Percentiles rank a stretch among this genome's conserved stretches.
These are phyloP conservation scores for Therioaphis trifolii DNA, from an alignment of 2,888 invertebrate species.

Conservation along the genomic window DNA sequence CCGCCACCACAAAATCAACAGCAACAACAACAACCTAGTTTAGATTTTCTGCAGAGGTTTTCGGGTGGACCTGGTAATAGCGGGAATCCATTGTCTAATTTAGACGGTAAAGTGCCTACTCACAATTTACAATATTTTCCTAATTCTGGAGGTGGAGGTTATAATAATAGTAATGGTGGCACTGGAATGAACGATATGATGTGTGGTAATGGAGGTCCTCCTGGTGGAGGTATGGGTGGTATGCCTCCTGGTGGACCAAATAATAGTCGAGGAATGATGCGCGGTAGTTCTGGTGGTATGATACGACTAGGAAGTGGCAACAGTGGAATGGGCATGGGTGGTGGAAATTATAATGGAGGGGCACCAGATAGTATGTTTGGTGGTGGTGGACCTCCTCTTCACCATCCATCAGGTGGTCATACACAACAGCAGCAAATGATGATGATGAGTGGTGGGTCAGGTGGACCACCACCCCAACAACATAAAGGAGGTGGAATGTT, in stretches of 20 bases:
- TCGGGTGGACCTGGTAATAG: conserved; percentile 72
- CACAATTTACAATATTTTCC: conserved; percentile 82
- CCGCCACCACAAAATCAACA: conserved; percentile 77
- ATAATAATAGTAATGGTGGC: conserved; percentile 65
- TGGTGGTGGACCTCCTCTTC: conserved; percentile 59
- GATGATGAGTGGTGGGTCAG: conserved; percentile 64
- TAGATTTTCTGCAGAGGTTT: conserved; percentile 89
- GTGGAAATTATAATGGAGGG: conserved; percentile 59
- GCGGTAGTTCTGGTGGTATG: conserved; percentile 53
- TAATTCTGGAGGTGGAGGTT: conserved; percentile 68
- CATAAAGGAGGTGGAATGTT: conserved; percentile 61
- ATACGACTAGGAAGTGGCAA: conserved; percentile 64
- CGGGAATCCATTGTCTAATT: conserved; percentile 75
- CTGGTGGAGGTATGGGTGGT: conserved; percentile 40
- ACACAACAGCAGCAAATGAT: conserved; percentile 57
- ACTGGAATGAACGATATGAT: conserved; percentile 67
- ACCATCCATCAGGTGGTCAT: conserved; percentile 16
- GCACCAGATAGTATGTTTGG: conserved; percentile 64
- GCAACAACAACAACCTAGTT: conserved; percentile 73
- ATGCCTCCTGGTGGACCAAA: conserved; percentile 43
- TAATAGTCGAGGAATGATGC: conserved; percentile 64
- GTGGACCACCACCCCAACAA: conserved; percentile 58
- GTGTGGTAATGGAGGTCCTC: conserved; percentile 67
- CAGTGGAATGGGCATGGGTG: conserved; percentile 64
- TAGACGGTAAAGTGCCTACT: conserved; percentile 78